Conservation (phyloP, 2,888 invertebrate species). For the Phymatocera aterrima region DNA sequence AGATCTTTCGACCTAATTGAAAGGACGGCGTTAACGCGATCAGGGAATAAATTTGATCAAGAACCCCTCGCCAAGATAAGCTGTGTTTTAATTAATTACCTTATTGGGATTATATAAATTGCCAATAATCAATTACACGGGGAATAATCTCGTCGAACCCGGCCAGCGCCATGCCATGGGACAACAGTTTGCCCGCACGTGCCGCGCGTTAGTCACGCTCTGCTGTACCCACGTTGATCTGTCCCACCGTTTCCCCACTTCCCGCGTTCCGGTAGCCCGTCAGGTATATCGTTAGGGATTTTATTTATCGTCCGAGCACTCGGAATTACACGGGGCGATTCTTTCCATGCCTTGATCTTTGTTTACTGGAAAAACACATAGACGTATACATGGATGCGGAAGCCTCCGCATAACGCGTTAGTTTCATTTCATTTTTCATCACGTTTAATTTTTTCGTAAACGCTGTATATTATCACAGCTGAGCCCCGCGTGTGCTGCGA, state of each 20-base stretch:
- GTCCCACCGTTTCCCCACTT: neutral
- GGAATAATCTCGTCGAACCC: slow-evolving; percentile 20
- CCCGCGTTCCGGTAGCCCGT: neutral
- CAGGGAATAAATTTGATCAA: slow-evolving; percentile 46
- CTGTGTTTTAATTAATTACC: slow-evolving; percentile 56
- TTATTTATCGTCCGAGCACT: neutral
- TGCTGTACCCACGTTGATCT: slow-evolving; percentile 25
- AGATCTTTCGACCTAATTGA: neutral
- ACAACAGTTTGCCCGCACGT: slow-evolving; percentile 23
- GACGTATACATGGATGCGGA: too few species aligned
- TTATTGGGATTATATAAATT: slow-evolving; percentile 64
- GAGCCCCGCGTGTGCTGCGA: too few species aligned
- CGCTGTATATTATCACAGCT: too few species aligned
- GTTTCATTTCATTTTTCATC: too few species aligned
- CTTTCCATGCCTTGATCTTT: too few species aligned
- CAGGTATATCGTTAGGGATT: slow-evolving; percentile 25
- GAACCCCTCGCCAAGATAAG: slow-evolving; percentile 41
- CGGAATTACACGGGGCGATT: too few species aligned
- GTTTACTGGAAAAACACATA: too few species aligned
- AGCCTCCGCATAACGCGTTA: too few species aligned
- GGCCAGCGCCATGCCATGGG: neutral
- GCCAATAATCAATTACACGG: slow-evolving; percentile 64
- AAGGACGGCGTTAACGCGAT: neutral
- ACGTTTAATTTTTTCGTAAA: too few species aligned
- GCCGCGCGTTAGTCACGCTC: slow-evolving; percentile 9